These are phyloP conservation scores for Pelusios castaneus DNA, from an alignment of 2,113 vertebrate species.

Conservation along the genomic window DNA sequence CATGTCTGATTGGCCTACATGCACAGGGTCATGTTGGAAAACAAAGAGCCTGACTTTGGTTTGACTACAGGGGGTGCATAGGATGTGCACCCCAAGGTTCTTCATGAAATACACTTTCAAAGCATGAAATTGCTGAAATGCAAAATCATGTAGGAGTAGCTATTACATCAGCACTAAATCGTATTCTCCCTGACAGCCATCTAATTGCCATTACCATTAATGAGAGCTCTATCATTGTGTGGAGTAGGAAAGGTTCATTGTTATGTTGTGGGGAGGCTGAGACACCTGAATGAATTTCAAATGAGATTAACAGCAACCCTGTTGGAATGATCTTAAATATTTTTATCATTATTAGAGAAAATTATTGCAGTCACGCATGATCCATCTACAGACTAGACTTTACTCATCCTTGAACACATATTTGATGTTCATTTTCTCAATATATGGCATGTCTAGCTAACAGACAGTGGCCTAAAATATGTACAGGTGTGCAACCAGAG, in stretches of 20 bases:
- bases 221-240: fast-evolving
- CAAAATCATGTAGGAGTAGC: neutral
- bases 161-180: neutral
- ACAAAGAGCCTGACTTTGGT: neutral
- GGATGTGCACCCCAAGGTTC: neutral
- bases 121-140: neutral
- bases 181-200: neutral
- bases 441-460: fast-evolving
- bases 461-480: fast-evolving
- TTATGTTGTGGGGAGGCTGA: neutral
- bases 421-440: neutral
- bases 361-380: fast-evolving
- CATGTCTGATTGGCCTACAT: neutral
- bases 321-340: neutral
- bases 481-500: neutral
- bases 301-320: neutral
- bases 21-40: neutral
- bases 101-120: neutral
- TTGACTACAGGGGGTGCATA: neutral
- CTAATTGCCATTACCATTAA: neutral
- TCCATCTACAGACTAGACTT: fast-evolving
- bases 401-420: neutral
- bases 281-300: neutral
- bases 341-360: neutral
- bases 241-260: neutral